Conservation (phyloP, 1,140 invertebrate genomes). For the Formica selysi region DNA sequence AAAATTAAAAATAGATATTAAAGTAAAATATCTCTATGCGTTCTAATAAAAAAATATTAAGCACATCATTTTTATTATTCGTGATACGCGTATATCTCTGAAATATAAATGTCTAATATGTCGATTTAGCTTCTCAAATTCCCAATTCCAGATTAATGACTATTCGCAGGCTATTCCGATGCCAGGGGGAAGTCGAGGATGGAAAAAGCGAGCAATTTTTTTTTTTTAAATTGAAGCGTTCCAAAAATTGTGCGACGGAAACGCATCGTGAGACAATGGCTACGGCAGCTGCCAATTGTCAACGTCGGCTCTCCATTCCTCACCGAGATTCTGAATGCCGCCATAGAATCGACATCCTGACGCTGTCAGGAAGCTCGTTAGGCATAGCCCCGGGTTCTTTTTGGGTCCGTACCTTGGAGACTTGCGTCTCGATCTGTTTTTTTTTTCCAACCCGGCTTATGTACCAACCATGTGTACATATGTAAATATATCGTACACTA, state of each 20-base stretch:
- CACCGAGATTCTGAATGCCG: conserved; percentile 63
- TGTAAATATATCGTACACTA: conserved; percentile 36
- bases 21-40: not conserved
- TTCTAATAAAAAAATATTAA: not conserved
- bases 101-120: not conserved
- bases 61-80: not conserved
- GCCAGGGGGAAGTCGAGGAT: conserved; percentile 6
- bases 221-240: conserved; percentile 62
- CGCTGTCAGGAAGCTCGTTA: conserved; percentile 76
- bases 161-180: not conserved
- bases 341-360: conserved; percentile 57
- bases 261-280: conserved; percentile 66
- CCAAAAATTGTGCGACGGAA: conserved; percentile 49
- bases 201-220: conserved; percentile 32
- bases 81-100: not conserved
- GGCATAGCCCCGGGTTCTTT: conserved; percentile 68
- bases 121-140: not conserved
- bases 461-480: not conserved
- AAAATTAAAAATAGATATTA: not conserved
- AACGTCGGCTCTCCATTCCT: conserved; percentile 40
- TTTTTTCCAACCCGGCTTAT: not conserved
- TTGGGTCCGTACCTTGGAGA: conserved; percentile 57
- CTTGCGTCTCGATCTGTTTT: not conserved
- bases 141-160: not conserved
- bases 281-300: conserved; percentile 70